Conservation (phyloP, 2,888 invertebrate genomes). For the Lissonota sp. region DNA sequence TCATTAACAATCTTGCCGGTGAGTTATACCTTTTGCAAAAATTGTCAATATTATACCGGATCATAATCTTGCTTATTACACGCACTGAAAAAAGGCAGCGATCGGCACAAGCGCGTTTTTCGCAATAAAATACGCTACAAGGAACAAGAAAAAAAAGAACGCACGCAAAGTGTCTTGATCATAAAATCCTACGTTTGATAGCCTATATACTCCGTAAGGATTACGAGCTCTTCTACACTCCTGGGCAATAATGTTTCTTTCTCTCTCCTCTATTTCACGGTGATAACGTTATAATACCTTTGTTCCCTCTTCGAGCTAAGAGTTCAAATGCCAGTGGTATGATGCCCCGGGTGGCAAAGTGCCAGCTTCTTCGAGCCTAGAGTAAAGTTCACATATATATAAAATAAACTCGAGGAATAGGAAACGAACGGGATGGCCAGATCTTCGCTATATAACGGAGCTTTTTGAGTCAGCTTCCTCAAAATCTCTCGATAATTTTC, state of each 20-base stretch:
- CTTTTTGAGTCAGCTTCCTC: neutral
- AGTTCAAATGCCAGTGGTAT: conserved; percentile 56
- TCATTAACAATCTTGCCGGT: too few relatives aligned
- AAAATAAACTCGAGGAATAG: too few relatives aligned
- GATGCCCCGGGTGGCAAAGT: conserved; percentile 46
- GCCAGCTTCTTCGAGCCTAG: conserved; percentile 45
- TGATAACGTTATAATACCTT: conserved; percentile 39
- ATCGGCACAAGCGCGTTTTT: conserved; percentile 2
- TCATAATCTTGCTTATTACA: neutral
- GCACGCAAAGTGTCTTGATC: conserved; percentile 3
- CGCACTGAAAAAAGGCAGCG: neutral
- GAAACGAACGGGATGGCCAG: too few relatives aligned
- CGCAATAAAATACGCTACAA: neutral
- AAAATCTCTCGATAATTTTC: conserved; percentile 43
- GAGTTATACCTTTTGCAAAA: too few relatives aligned
- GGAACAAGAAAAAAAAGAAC: neutral
- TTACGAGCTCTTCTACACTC: conserved; percentile 41
- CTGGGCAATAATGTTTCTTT: neutral
- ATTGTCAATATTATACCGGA: too few relatives aligned
- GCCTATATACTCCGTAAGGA: conserved; percentile 2
- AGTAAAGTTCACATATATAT: neutral
- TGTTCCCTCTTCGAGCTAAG: conserved; percentile 25
- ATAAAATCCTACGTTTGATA: conserved; percentile 30
- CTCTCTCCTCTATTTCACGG: conserved; percentile 1
- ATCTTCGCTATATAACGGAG: too few relatives aligned